phyloP scores from a whole-genome alignment of 2,888 invertebrate species.

The Mycalesis mineus region DNA sequence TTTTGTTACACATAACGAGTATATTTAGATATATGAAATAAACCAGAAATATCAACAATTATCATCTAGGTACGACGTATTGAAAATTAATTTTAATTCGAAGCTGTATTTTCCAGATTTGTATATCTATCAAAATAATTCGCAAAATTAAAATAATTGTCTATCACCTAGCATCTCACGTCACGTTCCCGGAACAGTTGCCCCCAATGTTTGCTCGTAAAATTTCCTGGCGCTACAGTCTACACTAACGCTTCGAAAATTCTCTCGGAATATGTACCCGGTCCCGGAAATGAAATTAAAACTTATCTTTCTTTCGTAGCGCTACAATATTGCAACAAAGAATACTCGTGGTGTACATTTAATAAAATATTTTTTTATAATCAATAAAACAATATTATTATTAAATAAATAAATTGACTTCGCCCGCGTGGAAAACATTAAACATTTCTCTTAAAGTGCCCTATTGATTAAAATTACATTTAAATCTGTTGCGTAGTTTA shows the following conservation, averaged over 20 bases:
- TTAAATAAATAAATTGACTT: too few species aligned
- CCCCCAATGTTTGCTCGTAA: conserved; percentile 53
- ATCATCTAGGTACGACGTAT: too few species aligned
- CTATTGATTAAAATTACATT: too few species aligned
- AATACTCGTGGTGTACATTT: not conserved
- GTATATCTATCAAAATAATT: conserved; percentile 27
- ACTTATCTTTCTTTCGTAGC: conserved; percentile 4
- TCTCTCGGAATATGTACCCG: conserved; percentile 18
- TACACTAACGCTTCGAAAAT: conserved; percentile 22
- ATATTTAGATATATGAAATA: too few species aligned
- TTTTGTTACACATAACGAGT: too few species aligned
- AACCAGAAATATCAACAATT: too few species aligned
- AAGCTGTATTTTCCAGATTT: too few species aligned
- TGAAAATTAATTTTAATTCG: too few species aligned
- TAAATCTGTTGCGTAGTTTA: too few species aligned
- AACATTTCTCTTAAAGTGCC: too few species aligned
- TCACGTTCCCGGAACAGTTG: conserved; percentile 54
- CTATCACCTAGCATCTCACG: conserved; percentile 39
- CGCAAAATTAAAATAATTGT: conserved; percentile 40
- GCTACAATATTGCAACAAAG: not conserved
- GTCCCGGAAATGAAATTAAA: conserved; percentile 13
- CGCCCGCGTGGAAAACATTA: too few species aligned
- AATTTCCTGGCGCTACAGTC: conserved; percentile 45
- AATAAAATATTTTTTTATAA: not conserved
- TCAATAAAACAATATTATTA: too few species aligned